Evolutionary conservation across 2,113 vertebrate genomes (phyloP).

Genomic region (Murina feae): DNA sequence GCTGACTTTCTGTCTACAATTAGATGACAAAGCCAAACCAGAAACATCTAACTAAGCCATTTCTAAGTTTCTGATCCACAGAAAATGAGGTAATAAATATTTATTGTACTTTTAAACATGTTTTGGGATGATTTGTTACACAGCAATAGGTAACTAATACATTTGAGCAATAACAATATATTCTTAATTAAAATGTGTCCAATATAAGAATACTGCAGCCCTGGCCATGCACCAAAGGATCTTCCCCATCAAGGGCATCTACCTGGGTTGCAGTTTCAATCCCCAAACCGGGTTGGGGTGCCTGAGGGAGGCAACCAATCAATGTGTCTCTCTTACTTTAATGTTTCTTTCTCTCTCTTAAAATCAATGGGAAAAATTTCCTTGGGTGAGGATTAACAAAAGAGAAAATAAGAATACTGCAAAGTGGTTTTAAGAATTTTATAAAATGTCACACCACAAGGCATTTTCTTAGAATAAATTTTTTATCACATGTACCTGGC

Average conservation of each 20-base stretch:
- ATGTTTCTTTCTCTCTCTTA: too few species aligned
- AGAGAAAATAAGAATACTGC: background rate
- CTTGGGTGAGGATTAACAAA: too few species aligned
- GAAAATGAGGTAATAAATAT: background rate
- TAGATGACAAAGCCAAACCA: background rate
- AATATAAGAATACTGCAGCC: background rate
- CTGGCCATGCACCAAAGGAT: too few species aligned
- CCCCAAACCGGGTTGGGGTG: too few species aligned
- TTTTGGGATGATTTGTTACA: background rate
- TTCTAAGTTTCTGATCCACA: background rate
- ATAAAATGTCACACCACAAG: background rate
- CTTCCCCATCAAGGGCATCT: too few species aligned
- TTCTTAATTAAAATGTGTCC: background rate
- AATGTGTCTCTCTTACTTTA: too few species aligned
- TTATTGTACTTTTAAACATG: background rate
- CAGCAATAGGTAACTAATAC: background rate
- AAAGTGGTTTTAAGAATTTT: background rate
- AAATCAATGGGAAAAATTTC: too few species aligned
- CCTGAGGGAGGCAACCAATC: too few species aligned
- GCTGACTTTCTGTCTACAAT: background rate
- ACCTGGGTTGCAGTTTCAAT: too few species aligned
- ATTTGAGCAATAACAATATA: background rate
- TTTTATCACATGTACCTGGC: background rate
- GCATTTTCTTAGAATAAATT: conserved; percentile 4
- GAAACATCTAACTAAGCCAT: background rate